Evolutionary conservation across 2,888 invertebrate species (phyloP), one percentile per base, ranked within the genome.

Genomic region (Celastrina argiolus): DNA sequence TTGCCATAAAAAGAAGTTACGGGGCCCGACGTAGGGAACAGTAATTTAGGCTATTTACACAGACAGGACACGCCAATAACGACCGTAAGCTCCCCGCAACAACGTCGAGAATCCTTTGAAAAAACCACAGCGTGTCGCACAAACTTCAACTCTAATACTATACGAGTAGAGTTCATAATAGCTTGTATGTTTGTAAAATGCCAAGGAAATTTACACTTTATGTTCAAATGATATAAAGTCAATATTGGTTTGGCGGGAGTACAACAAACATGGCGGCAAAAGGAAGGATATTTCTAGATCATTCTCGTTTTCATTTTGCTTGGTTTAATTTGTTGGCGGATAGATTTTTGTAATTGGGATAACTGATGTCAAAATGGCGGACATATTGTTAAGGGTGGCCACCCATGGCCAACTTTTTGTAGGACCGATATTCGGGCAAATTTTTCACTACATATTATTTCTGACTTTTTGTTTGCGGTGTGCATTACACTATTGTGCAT

Each of bases 1-100:
- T 51, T 51, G 22, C 51, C 85, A 82, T 87, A 87, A 87, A 87
- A 88, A 84, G 79, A 84, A 83, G 74, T 88, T 87, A 84, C 81
- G 82, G 74, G 72, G 73, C 73, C 73, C 70, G 72, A 70, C 70
- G 72, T 75, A 72, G 73, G 71, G 71, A 72, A 68, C 66, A 66
- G 39, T 61, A 18, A 61, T 61, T 61, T 36, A 12, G 39, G 22
- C 59, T 31, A 34, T 31, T 12, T 36, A 61, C 22, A 39, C 26
- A 34, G n/a, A 18, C 61, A 36, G 10, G 22, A 26, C 51, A 51
- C 12, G 51, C 5, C 51, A 51, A 51, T 22, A 51, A 22, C 51
- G 12, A 14, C 51, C 12, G 5, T 22, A 26, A 5, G 1, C 5
- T 1, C 2, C 12, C 5, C 5, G 14, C 51, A 26, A 22, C 26